Base-by-base conservation (phyloP, 1,140 invertebrate species). In the Galleria mellonella region DNA sequence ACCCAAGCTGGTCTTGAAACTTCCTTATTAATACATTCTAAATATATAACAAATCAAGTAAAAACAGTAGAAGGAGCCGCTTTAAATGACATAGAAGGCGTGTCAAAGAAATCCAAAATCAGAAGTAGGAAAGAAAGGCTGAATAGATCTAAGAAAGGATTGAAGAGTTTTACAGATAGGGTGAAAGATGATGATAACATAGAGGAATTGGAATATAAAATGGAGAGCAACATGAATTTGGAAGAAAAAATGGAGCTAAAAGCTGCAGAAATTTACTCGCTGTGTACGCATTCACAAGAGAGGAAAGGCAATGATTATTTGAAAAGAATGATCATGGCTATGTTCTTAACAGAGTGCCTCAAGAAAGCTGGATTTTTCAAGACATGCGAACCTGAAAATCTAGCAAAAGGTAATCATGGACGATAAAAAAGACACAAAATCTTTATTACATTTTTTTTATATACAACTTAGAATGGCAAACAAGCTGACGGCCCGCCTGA, bases 341-440 rank as follows among this genome's bases (percentile, higher is more conserved):
- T 91, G 4, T 96, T 96, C 57, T 78, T 96, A 0, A 75, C 94
- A 11, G 91, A 92, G 57, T 92, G 92, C 57, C 72, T 94, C 15
- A 90, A 91, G 51, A 90, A 88, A 64, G 74, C 85, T 10, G 81
- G 85, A 0, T 93, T 91, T 63, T 93, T 94, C 58, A 69, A 72
- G 37, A 54, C 60, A 4, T 72, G 67, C 12, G 48, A 58, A 9
- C 52, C 47, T 11, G 62, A 66, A 23, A 55, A 69, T 63, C 44
- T 30, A 54, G 27, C 23, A 5, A 65, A 60, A 60, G 66, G 79
- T 77, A 51, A 41, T 7, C 48, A 45, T n/a, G n/a, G n/a, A n/a
- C n/a, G n/a, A n/a, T n/a, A n/a, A n/a, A n/a, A n/a, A n/a, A n/a
- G n/a, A n/a, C n/a, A n/a, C n/a, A n/a, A n/a, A n/a, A n/a, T n/a